Percentiles rank a stretch among this genome's conserved stretches.
These are phyloP conservation scores for Labeo calbasu DNA, from an alignment of 2,797 vertebrate genomes.

Conservation along the genomic window DNA sequence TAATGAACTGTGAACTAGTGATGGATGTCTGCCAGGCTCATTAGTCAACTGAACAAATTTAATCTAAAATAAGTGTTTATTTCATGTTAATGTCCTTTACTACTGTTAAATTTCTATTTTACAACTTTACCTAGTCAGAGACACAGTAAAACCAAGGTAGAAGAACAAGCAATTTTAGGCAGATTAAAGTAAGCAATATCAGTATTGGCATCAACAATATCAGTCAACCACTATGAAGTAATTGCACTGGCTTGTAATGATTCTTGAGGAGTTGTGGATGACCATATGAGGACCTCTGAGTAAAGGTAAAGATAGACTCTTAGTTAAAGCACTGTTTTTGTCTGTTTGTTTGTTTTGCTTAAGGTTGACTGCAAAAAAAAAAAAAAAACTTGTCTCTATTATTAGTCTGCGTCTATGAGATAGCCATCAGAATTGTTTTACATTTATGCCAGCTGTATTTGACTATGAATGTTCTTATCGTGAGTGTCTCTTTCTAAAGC, in stretches of 20 bases:
- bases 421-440: neutral
- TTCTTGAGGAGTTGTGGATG: neutral
- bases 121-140: too few species aligned
- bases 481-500: neutral
- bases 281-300: neutral
- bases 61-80: neutral
- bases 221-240: neutral
- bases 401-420: neutral
- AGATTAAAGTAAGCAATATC: neutral
- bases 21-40: neutral
- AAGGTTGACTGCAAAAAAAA: neutral
- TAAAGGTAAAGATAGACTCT: neutral
- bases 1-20: neutral
- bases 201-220: neutral
- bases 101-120: neutral
- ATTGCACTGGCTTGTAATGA: neutral
- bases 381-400: neutral
- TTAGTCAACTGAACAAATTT: neutral
- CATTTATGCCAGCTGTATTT: neutral
- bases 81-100: neutral
- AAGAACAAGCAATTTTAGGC: neutral
- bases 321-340: neutral
- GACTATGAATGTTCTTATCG: neutral
- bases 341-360: too few species aligned
- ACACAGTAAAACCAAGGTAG: neutral